phyloP scores from a whole-genome alignment of 2,797 vertebrate species.

The Cephalopachus bancanus region DNA sequence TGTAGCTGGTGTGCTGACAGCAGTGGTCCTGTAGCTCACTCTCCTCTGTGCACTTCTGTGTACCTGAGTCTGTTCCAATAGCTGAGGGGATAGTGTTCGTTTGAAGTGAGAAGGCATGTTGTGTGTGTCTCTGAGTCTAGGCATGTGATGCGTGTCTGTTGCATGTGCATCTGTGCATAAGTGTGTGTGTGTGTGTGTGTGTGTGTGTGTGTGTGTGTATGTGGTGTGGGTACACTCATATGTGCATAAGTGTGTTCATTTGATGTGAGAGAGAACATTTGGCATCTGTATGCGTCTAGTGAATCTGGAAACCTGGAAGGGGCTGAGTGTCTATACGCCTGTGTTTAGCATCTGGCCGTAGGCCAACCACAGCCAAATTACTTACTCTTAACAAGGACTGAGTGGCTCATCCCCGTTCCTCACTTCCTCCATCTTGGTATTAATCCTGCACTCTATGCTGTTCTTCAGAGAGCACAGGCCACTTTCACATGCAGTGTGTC shows the following conservation, averaged over 20 bases:
- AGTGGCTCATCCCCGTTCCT: background rate
- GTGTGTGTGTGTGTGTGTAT: background rate
- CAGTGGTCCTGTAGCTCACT: background rate
- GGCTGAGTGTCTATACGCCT: rapidly evolving
- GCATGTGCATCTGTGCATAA: background rate
- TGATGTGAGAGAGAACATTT: background rate
- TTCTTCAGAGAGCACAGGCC: background rate
- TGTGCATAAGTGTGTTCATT: background rate
- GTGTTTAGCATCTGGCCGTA: background rate
- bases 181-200: background rate
- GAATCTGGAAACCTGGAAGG: background rate
- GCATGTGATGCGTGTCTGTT: background rate
- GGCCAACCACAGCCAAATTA: background rate
- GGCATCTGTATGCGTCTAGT: rapidly evolving
- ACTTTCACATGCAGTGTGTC: rapidly evolving
- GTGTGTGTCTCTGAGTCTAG: background rate
- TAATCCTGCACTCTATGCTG: background rate
- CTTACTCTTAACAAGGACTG: background rate
- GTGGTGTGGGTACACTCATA: too few relatives aligned
- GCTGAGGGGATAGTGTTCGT: rapidly evolving
- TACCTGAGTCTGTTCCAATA: rapidly evolving
- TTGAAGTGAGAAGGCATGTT: too few relatives aligned
- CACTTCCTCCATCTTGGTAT: background rate
- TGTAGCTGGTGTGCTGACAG: rapidly evolving
- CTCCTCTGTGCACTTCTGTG: rapidly evolving